phyloP scores from a whole-genome alignment of 2,888 invertebrate genomes.

The Stenurella melanura region DNA sequence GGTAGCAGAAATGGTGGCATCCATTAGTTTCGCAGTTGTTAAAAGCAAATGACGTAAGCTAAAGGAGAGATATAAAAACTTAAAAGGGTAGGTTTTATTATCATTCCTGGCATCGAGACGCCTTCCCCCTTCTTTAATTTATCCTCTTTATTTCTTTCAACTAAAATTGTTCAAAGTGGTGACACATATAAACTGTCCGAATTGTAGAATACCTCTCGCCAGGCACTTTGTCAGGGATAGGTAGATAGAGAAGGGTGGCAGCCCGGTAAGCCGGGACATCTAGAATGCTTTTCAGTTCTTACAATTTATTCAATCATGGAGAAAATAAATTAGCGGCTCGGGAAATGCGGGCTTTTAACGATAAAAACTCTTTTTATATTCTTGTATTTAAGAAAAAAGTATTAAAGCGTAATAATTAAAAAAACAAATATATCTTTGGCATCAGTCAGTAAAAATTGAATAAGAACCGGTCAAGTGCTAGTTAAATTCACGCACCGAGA shows the following conservation, averaged over 20 bases:
- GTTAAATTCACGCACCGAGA: too few relatives aligned
- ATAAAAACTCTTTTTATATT: not conserved
- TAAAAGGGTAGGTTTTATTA: slow-evolving; percentile 69
- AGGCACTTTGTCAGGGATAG: slow-evolving; percentile 37
- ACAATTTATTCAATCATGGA: slow-evolving; percentile 31
- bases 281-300: slow-evolving; percentile 20
- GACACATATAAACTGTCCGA: slow-evolving; percentile 64
- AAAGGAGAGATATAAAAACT: slow-evolving; percentile 66
- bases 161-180: slow-evolving; percentile 62
- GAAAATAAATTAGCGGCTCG: slow-evolving; percentile 5
- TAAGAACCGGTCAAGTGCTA: too few relatives aligned
- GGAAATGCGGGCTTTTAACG: not conserved
- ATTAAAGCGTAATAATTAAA: not conserved
- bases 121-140: slow-evolving; percentile 64
- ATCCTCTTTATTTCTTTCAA: slow-evolving; percentile 65
- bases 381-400: not conserved
- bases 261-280: slow-evolving; percentile 25
- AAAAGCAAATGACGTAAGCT: slow-evolving; percentile 71
- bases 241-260: slow-evolving; percentile 21
- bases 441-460: too few relatives aligned
- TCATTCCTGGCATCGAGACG: slow-evolving; percentile 66
- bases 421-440: too few relatives aligned
- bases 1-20: slow-evolving; percentile 68
- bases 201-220: slow-evolving; percentile 42
- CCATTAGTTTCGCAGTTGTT: slow-evolving; percentile 72